Conservation (phyloP, 2,113 vertebrate species). For the Apistogramma diplotaenia region DNA sequence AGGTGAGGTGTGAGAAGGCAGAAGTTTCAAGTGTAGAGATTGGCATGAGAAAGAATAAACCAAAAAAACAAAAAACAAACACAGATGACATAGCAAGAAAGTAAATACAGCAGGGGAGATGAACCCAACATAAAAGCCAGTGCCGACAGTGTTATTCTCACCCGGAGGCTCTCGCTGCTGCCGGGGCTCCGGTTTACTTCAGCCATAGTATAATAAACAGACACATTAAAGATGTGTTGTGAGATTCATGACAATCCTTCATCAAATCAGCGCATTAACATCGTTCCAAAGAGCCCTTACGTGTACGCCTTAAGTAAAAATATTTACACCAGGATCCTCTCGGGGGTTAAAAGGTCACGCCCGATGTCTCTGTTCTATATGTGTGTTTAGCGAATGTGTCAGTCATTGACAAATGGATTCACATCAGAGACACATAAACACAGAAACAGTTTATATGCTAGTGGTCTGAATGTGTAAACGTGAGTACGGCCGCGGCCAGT, state of each 20-base stretch:
- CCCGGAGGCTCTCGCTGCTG: not conserved
- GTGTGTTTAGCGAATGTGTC: constrained; percentile 49
- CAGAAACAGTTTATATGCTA: not conserved
- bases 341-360: constrained; percentile 9
- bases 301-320: constrained; percentile 30
- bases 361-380: constrained; percentile 6
- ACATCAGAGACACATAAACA: constrained; percentile 37
- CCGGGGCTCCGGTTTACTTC: not conserved
- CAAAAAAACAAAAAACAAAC: too few relatives aligned
- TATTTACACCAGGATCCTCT: constrained; percentile 41
- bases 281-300: not conserved
- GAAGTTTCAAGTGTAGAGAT: not conserved
- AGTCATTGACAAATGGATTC: constrained; percentile 29
- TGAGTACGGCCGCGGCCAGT: not conserved
- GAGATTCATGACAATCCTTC: constrained; percentile 10
- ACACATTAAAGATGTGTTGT: constrained; percentile 27
- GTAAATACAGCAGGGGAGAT: not conserved
- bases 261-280: constrained; percentile 11
- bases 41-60: not conserved
- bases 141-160: constrained; percentile 11
- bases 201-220: constrained; percentile 22
- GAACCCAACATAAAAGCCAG: not conserved
- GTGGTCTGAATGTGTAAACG: constrained; percentile 1
- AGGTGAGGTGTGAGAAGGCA: not conserved
- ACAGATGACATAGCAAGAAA: not conserved